Conservation (phyloP, 2,113 vertebrate genomes). For the Phalacrocorax pelagicus region DNA sequence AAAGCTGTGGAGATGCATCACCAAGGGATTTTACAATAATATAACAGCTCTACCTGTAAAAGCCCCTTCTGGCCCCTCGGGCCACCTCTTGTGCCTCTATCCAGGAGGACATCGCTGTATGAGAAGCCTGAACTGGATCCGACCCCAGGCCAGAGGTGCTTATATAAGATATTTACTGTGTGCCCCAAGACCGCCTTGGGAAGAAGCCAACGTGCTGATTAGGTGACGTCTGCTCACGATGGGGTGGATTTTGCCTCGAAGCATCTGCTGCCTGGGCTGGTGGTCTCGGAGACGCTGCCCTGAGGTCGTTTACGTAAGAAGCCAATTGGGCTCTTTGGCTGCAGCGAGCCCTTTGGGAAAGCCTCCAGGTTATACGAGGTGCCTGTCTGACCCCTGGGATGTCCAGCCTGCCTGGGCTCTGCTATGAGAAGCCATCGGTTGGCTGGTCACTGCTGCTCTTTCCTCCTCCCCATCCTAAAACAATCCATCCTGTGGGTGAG, state of each 20-base stretch:
- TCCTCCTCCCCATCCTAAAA: neutral
- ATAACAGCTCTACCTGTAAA: neutral
- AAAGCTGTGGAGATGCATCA: neutral
- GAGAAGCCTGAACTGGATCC: neutral
- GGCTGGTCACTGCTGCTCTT: neutral
- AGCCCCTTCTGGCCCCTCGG: neutral
- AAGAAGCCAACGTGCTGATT: slow-evolving; percentile 19
- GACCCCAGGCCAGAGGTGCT: neutral
- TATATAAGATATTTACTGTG: slow-evolving; percentile 62
- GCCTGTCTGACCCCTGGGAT: neutral
- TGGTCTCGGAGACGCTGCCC: neutral
- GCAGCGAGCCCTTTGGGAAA: neutral
- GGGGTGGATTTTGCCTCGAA: slow-evolving; percentile 24
- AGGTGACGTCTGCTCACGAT: slow-evolving; percentile 50
- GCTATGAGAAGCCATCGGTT: neutral
- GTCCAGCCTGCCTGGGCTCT: neutral
- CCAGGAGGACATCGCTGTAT: neutral
- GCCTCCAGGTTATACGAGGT: neutral
- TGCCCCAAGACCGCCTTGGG: slow-evolving; percentile 37
- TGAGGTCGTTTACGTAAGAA: slow-evolving; percentile 35
- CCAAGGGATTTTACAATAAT: neutral
- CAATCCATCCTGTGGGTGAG: neutral
- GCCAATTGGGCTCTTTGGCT: neutral
- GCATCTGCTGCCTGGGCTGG: slow-evolving; percentile 48
- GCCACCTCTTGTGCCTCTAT: neutral